phyloP scores from a whole-genome alignment of 1,140 invertebrate genomes.

The Eriocheir sinensis region DNA sequence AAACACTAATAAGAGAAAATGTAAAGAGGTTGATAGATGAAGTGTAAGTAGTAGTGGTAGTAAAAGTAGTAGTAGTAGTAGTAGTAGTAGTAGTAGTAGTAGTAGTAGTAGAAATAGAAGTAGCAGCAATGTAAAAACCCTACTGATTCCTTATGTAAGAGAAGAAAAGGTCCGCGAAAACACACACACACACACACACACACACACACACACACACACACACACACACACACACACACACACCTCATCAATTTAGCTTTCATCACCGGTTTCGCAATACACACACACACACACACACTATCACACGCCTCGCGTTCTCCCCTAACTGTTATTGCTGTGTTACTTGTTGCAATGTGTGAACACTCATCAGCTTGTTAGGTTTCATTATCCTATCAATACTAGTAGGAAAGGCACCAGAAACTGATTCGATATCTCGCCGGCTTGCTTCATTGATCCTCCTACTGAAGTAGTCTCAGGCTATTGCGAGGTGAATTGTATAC shows the following conservation, averaged over 20 bases:
- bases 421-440: no score
- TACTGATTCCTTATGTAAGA: no score
- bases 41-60: neutral
- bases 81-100: neutral
- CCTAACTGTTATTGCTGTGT: no score
- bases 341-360: no score
- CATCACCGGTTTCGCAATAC: neutral
- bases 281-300: constrained; percentile 44
- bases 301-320: no score
- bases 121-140: neutral
- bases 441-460: no score
- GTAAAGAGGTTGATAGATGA: neutral
- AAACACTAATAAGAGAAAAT: neutral
- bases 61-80: neutral
- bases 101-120: neutral
- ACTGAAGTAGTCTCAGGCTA: no score
- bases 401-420: no score
- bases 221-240: neutral
- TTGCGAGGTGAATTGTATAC: no score
- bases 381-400: no score
- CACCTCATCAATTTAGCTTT: neutral
- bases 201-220: neutral
- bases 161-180: neutral
- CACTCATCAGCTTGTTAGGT: no score
- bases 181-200: neutral